phyloP scores from a whole-genome alignment of 2,113 vertebrate genomes.

The Chaetodon auriga region DNA sequence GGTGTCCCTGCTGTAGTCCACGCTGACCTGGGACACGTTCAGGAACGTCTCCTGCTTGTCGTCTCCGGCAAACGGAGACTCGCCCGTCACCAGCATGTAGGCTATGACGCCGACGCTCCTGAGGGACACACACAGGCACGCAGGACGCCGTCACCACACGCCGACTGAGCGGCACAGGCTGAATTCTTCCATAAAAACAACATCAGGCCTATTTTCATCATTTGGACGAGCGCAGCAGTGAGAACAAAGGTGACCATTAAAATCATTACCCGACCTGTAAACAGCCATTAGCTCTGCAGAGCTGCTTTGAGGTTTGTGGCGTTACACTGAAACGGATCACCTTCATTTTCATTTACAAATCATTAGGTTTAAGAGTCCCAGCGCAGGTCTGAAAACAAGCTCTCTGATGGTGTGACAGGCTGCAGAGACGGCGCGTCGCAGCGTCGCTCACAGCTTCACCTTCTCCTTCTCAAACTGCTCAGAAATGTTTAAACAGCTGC shows the following conservation, averaged over 20 bases:
- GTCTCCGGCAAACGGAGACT: slow-evolving; percentile 94
- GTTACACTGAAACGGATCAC: not conserved
- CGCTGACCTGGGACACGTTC: slow-evolving; percentile 96
- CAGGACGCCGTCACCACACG: not conserved
- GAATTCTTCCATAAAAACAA: not conserved
- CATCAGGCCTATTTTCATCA: not conserved
- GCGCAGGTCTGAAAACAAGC: no score
- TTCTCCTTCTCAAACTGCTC: not conserved
- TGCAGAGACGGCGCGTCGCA: no score
- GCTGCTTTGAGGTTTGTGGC: slow-evolving; percentile 12
- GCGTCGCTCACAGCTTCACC: not conserved
- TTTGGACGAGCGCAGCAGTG: not conserved
- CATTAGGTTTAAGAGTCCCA: not conserved
- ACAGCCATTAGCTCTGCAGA: slow-evolving; percentile 10
- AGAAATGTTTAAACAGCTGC: not conserved
- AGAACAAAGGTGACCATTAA: slow-evolving; percentile 5
- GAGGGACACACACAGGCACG: slow-evolving; percentile 7
- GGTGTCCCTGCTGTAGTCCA: slow-evolving; percentile 92
- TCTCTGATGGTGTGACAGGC: not conserved
- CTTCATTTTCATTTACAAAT: slow-evolving; percentile 4
- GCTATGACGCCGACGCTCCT: slow-evolving; percentile 96
- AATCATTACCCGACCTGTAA: slow-evolving; percentile 9
- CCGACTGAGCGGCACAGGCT: no score
- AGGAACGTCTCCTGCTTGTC: slow-evolving; percentile 97
- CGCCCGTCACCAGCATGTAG: slow-evolving; percentile 95